Base-by-base conservation (phyloP, 2,797 vertebrate genomes). In the Arctocebus calabarensis region DNA sequence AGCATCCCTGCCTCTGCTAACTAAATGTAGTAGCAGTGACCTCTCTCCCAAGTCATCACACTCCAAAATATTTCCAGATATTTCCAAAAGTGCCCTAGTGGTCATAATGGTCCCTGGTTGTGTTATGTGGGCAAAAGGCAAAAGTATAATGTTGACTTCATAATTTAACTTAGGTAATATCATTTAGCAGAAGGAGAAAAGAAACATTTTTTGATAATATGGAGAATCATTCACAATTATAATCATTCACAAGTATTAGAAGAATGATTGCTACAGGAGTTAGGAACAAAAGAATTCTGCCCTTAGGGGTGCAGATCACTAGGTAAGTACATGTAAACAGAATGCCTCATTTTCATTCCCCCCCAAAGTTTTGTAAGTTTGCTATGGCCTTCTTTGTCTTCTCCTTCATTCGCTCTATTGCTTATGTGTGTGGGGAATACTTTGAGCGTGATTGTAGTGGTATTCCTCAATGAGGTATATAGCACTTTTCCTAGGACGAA, bases 111-210 rank as follows among this genome's bases (percentile, higher is more conserved):
- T 82, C 22, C 20, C 13, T 71, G 66, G n/a, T n/a, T 78, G 27
- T 52, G 34, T 55, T 55, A 45, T 20, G 25, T 2, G 32, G 43
- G 75, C 5, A 84, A 90, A 87, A 84, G n/a, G 13, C 23, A 88
- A 70, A 93, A 17, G 27, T 48, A 11, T 23, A 85, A 0, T 84
- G 94, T 94, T 88, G 23, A 29, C 86, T 85, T 90, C 13, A 61
- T 64, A 84, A 52, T 90, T 88, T 94, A 78, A 95, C 85, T 93
- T 59, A 92, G 27, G 27, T 81, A 27, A 93, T 91, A 61, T 29
- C 43, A 37, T 78, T 91, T 84, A 84, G 59, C 29, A 88, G 48
- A 83, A 74, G 88, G 23, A 20, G 40, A 57, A 82, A 88, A 5
- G 48, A 62, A 9, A 7, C 6, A n/a, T n/a, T 3, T 85, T 82